Base-by-base conservation (phyloP, 2,113 vertebrate genomes). In the Egretta garzetta region DNA sequence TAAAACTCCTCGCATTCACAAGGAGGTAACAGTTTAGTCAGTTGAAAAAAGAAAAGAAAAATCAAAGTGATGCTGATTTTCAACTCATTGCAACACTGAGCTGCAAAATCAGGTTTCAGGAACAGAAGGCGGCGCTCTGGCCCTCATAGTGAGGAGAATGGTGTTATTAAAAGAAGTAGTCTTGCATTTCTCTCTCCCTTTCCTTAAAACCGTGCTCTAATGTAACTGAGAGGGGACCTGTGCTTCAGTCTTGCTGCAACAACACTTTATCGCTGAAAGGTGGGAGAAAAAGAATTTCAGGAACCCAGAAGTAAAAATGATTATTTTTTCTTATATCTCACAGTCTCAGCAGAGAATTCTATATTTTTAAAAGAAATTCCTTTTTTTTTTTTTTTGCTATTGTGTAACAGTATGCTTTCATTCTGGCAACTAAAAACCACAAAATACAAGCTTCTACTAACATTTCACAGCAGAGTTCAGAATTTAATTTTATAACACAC, bases 401-500 rank as follows among this genome's bases (percentile, higher is more conserved):
- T 92, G 43, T 81, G 6, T 45, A 63, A 88, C 30, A 85, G 16
- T 9, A 50, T 86, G 62, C 64, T 95, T 92, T 75, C 85, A 79
- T 92, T 92, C 56, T 41, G 55, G 37, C 59, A 95, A 50, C 10
- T 39, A 56, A 71, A 95, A 95, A 33, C 77, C 72, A 89, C 63
- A 92, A 80, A 94, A 68, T 52, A 73, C 50, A 86, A 76, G 53
- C 26, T 81, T 70, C 49, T 53, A 32, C 70, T 80, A 71, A 67
- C 14, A 39, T 33, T 58, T 75, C 87, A 58, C 56, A 80, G 72
- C 60, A 58, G 84, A 83, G 53, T 88, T 94, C 87, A 88, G 88
- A 95, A 89, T 93, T 96, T 47, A 91, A 86, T 93, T 97, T 93
- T 43, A 32, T 73, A 96, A 92, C 64, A 71, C 45, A 32, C 33